Evolutionary conservation across 2,888 invertebrate species (phyloP).

Genomic region (Cheilosia pagana): DNA sequence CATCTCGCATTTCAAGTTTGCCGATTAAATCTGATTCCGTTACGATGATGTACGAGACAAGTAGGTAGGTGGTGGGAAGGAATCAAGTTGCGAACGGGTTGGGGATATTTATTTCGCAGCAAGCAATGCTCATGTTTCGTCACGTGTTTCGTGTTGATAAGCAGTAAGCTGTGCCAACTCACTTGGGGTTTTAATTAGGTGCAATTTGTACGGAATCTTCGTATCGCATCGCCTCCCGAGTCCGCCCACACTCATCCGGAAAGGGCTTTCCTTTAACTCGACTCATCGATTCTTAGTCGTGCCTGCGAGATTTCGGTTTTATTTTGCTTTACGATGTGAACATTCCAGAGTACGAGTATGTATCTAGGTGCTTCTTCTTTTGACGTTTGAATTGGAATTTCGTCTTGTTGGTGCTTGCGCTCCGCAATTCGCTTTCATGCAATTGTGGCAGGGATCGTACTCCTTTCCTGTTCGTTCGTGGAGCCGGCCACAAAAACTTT

Average conservation of each 20-base stretch:
- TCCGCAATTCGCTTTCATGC: slow-evolving; percentile 16
- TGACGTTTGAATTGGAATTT: slow-evolving; percentile 48
- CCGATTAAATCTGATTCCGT: slow-evolving; percentile 49
- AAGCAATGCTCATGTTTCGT: slow-evolving; percentile 43
- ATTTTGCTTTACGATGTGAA: slow-evolving; percentile 51
- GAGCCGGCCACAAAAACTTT: slow-evolving; percentile 50
- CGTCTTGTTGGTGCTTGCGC: slow-evolving; percentile 4
- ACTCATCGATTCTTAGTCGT: slow-evolving; percentile 4
- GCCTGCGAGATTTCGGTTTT: neutral
- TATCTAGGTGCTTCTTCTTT: slow-evolving; percentile 7
- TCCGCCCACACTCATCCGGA: slow-evolving; percentile 17
- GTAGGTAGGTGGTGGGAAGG: neutral
- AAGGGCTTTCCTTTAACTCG: slow-evolving; percentile 38
- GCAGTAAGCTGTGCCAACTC: slow-evolving; percentile 30
- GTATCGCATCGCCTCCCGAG: neutral
- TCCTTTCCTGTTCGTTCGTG: slow-evolving; percentile 1
- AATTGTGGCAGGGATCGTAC: slow-evolving; percentile 21
- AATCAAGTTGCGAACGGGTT: neutral
- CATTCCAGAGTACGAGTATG: slow-evolving; percentile 36
- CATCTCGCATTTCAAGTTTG: slow-evolving; percentile 46
- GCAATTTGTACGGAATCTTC: slow-evolving; percentile 49
- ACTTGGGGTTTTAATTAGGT: slow-evolving; percentile 50
- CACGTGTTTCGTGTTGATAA: slow-evolving; percentile 53
- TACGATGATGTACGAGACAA: slow-evolving; percentile 34
- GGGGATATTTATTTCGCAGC: neutral